phyloP scores from a whole-genome alignment of 2,797 vertebrate genomes.

The Aulostomus chinensis region DNA sequence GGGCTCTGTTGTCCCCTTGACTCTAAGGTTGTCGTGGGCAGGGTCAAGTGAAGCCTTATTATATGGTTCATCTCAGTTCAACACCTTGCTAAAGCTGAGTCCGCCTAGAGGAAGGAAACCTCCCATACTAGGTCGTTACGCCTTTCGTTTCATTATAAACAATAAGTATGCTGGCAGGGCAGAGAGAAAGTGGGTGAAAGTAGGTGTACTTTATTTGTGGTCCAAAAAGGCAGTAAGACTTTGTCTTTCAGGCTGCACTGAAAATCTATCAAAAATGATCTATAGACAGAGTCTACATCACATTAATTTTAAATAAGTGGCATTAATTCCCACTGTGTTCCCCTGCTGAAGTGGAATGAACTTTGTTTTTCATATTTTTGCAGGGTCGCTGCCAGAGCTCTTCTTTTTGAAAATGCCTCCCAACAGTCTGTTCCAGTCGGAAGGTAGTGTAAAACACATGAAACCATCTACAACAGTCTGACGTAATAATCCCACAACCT shows the following conservation, averaged over 20 bases:
- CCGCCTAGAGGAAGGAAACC: constrained; percentile 54
- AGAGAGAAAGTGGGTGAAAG: background rate
- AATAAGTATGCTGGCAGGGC: constrained; percentile 27
- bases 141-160: constrained; percentile 37
- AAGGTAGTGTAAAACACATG: constrained; percentile 75
- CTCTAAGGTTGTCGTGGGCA: constrained; percentile 14
- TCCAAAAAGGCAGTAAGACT: constrained; percentile 1
- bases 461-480: no score
- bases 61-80: constrained; percentile 32
- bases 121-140: constrained; percentile 33
- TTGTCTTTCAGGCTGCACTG: no score
- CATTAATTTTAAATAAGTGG: no score
- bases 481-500: no score
- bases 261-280: no score
- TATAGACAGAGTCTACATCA: no score
- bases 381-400: constrained; percentile 90
- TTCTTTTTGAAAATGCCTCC: constrained; percentile 88
- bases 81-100: background rate
- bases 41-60: constrained; percentile 46
- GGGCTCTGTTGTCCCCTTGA: constrained; percentile 28
- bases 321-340: no score
- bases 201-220: constrained; percentile 7
- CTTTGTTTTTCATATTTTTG: no score
- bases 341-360: no score
- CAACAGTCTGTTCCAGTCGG: constrained; percentile 77